Evolutionary conservation across 1,140 invertebrate species (phyloP).

Genomic region (Stegodyphus mimosarum): DNA sequence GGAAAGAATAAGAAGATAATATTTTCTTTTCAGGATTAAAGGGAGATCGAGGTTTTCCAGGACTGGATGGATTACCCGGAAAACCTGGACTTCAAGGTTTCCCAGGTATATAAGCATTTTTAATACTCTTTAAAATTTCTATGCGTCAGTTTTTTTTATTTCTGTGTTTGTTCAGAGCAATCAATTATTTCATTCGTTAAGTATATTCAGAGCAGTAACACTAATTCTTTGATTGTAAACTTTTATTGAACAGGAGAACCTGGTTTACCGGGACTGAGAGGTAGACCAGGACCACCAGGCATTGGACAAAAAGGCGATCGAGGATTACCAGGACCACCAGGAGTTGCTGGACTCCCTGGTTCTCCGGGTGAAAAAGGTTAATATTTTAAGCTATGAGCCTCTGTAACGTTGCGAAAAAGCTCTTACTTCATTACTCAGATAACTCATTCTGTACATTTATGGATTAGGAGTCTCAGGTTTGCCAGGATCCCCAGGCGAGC

Average conservation of each 20-base stretch:
- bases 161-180: not conserved
- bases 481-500: conserved; percentile 41
- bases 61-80: conserved; percentile 76
- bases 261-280: conserved; percentile 79
- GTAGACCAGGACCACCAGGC: conserved; percentile 78
- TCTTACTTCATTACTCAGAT: too few relatives aligned
- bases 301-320: conserved; percentile 73
- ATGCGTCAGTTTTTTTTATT: not conserved
- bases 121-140: not conserved
- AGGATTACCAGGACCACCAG: conserved; percentile 77
- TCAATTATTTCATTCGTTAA: not conserved
- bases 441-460: not conserved
- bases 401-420: too few relatives aligned
- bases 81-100: conserved; percentile 40
- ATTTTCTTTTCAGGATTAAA: conserved; percentile 17
- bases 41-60: conserved; percentile 73
- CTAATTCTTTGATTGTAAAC: conserved; percentile 64
- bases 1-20: too few relatives aligned
- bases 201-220: conserved; percentile 67
- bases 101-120: conserved; percentile 24
- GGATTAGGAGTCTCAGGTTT: conserved; percentile 42
- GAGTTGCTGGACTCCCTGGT: conserved; percentile 77
- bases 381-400: too few relatives aligned
- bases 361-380: conserved; percentile 49
- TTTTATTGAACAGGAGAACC: conserved; percentile 72